Conservation (phyloP, 2,888 invertebrate species). For the Euplagia quadripunctaria region DNA sequence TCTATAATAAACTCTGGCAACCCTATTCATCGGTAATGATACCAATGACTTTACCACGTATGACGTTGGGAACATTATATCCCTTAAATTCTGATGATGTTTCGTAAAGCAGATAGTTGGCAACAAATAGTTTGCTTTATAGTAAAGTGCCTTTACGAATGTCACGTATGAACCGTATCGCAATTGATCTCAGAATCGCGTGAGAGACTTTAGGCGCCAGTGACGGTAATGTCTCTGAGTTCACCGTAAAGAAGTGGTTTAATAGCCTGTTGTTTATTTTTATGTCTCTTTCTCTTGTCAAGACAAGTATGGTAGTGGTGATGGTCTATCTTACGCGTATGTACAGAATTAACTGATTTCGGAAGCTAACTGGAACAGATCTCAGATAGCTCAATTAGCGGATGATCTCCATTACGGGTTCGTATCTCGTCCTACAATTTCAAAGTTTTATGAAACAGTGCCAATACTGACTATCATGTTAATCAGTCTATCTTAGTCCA, state of each 20-base stretch:
- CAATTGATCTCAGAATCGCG: slow-evolving; percentile 13
- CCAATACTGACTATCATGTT: too few relatives aligned
- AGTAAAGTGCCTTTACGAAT: background rate
- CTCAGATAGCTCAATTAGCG: too few relatives aligned
- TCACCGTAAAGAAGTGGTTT: background rate
- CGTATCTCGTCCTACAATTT: too few relatives aligned
- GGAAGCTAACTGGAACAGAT: too few relatives aligned
- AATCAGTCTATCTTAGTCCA: too few relatives aligned
- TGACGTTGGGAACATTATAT: too few relatives aligned
- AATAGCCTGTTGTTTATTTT: background rate
- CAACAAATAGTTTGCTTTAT: slow-evolving; percentile 1
- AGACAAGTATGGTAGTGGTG: background rate
- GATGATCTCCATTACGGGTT: too few relatives aligned
- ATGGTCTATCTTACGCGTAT: background rate
- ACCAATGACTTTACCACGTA: too few relatives aligned
- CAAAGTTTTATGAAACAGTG: too few relatives aligned
- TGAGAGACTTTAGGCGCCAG: slow-evolving; percentile 25
- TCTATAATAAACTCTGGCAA: too few relatives aligned
- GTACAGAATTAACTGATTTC: too few relatives aligned
- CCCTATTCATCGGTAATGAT: too few relatives aligned
- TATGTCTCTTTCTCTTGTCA: background rate
- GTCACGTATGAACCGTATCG: slow-evolving; percentile 13
- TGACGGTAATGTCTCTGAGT: slow-evolving; percentile 12
- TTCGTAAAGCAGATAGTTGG: background rate
- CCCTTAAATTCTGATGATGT: background rate